Evolutionary conservation across 2,797 vertebrate species (phyloP).

Genomic region (Phaenicophaeus curvirostris): DNA sequence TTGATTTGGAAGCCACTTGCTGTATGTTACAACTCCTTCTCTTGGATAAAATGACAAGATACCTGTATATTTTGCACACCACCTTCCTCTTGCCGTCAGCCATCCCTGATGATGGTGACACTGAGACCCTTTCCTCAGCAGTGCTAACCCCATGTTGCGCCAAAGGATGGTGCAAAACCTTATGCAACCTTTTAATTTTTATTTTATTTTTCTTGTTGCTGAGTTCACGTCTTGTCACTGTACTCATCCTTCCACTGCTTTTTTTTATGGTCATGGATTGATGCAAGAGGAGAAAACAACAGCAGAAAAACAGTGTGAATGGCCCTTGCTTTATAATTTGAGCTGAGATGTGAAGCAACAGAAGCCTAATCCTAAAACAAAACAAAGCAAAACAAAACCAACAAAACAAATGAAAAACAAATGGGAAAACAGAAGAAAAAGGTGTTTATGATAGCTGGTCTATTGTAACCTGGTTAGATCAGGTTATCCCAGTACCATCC

Average conservation of each 20-base stretch:
- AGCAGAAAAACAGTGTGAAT: neutral
- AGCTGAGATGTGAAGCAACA: neutral
- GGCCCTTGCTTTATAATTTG: neutral
- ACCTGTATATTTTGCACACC: neutral
- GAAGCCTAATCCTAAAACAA: neutral
- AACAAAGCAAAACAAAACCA: too few relatives aligned
- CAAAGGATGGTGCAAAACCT: neutral
- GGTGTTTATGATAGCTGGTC: constrained; percentile 46
- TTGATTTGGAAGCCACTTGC: neutral
- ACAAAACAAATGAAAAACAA: neutral
- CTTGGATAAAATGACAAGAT: neutral
- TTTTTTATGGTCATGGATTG: neutral
- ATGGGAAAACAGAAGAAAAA: too few relatives aligned
- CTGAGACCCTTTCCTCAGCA: neutral
- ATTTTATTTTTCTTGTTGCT: neutral
- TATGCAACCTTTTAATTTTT: neutral
- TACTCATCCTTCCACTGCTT: constrained; percentile 30
- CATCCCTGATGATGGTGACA: neutral
- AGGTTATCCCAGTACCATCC: constrained; percentile 73
- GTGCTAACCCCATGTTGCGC: neutral
- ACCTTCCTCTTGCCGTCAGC: neutral
- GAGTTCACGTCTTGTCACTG: constrained; percentile 12
- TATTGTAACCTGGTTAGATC: constrained; percentile 51
- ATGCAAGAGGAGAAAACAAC: neutral
- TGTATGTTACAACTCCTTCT: constrained; percentile 2